A percentile compares a stretch with the other conserved stretches of the same genome.
Conservation (phyloP, 2,888 invertebrate genomes). For the Synanthedon andrenaeformis region DNA sequence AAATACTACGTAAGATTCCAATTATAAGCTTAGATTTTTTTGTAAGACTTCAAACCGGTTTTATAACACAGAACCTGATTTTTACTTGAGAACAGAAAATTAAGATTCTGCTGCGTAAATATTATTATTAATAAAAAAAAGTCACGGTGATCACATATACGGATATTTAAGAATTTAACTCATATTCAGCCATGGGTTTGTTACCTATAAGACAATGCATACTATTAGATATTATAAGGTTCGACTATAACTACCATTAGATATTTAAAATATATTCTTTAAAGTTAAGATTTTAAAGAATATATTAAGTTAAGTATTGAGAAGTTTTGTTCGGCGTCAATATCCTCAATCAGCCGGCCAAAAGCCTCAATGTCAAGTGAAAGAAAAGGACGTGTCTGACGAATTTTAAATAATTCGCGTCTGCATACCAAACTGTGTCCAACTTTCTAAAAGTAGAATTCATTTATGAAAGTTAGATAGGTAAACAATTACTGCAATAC, state of each 20-base stretch:
- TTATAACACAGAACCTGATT: neutral
- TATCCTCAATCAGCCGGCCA: constrained; percentile 47
- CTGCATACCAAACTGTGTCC: constrained; percentile 4
- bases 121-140: no score
- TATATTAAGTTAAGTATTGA: no score
- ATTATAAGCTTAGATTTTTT: neutral
- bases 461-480: neutral
- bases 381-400: constrained; percentile 39
- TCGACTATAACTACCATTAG: no score
- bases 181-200: no score
- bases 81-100: neutral
- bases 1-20: neutral
- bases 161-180: no score
- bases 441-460: constrained; percentile 10
- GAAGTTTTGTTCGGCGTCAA: constrained; percentile 23
- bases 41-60: neutral
- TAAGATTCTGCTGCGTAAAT: neutral
- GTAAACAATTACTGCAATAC: neutral
- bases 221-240: no score
- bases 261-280: no score
- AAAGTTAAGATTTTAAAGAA: no score
- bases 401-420: constrained; percentile 29
- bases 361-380: constrained; percentile 60
- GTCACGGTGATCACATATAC: no score
- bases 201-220: no score